A percentile compares a stretch with the other conserved stretches of the same genome.
phyloP scores from a whole-genome alignment of 2,888 invertebrate species.

The Perizoma affinitatum region DNA sequence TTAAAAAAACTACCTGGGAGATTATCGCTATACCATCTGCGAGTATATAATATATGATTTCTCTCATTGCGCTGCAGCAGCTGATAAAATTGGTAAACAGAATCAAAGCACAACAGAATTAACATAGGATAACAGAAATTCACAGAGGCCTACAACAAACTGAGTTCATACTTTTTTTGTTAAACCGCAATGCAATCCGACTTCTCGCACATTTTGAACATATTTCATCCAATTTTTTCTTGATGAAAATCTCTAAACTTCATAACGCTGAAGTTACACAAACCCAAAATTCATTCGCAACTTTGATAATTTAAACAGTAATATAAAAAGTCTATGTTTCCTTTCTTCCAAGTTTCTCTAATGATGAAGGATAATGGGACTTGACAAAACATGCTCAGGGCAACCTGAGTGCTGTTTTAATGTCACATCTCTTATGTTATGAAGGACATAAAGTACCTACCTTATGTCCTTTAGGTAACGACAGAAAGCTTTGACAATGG shows the following conservation, averaged over 20 bases:
- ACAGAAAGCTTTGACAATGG: not conserved
- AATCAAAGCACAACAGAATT: too few species aligned
- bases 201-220: conserved; percentile 3
- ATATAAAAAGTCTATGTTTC: conserved; percentile 35
- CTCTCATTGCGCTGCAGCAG: too few species aligned
- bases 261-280: conserved; percentile 38
- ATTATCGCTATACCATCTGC: too few species aligned
- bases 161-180: conserved; percentile 11
- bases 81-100: too few species aligned
- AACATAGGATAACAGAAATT: not conserved
- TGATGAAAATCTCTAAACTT: conserved; percentile 21
- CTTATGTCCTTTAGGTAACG: too few species aligned
- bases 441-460: not conserved
- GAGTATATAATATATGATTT: too few species aligned
- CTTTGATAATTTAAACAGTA: conserved; percentile 49
- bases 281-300: conserved; percentile 45
- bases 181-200: conserved; percentile 12
- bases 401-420: not conserved
- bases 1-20: too few species aligned
- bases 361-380: conserved; percentile 36
- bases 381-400: conserved; percentile 29
- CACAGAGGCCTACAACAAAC: conserved; percentile 4
- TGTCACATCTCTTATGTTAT: not conserved
- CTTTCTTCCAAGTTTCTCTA: conserved; percentile 31
- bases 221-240: conserved; percentile 17